These are phyloP conservation scores for Anomalospiza imberbis DNA, from an alignment of 2,797 vertebrate genomes.

Conservation along the genomic window DNA sequence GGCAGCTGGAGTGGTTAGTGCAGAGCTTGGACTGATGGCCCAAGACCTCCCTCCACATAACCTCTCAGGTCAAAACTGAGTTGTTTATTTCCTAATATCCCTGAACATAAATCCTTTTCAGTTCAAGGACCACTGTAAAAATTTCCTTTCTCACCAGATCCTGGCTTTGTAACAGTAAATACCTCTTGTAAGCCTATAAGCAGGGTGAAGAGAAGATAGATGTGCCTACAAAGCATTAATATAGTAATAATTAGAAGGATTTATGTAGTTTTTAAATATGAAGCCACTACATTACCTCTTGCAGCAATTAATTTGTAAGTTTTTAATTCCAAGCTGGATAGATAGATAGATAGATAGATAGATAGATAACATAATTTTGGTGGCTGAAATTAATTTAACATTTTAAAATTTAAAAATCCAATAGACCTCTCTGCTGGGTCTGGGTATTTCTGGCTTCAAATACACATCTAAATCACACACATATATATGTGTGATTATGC, in stretches of 20 bases:
- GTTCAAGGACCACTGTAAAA: neutral
- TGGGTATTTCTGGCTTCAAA: neutral
- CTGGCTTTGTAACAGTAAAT: neutral
- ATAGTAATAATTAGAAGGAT: neutral
- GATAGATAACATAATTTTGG: neutral
- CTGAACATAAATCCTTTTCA: neutral
- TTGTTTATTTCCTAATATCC: too few relatives aligned
- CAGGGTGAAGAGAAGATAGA: neutral
- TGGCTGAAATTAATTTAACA: neutral
- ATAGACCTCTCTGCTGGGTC: neutral
- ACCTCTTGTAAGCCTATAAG: neutral
- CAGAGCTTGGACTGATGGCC: neutral
- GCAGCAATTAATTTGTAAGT: neutral
- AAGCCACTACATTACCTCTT: neutral
- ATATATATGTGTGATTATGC: neutral
- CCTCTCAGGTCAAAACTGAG: neutral
- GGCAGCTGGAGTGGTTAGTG: neutral
- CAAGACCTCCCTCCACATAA: neutral
- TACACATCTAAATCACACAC: neutral
- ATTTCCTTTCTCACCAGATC: neutral
- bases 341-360: neutral
- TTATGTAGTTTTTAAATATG: neutral
- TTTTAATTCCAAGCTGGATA: neutral
- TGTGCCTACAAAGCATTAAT: neutral
- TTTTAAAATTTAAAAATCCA: neutral